Evolutionary conservation across 2,113 vertebrate species (phyloP).

Genomic region (Vireo altiloquus): DNA sequence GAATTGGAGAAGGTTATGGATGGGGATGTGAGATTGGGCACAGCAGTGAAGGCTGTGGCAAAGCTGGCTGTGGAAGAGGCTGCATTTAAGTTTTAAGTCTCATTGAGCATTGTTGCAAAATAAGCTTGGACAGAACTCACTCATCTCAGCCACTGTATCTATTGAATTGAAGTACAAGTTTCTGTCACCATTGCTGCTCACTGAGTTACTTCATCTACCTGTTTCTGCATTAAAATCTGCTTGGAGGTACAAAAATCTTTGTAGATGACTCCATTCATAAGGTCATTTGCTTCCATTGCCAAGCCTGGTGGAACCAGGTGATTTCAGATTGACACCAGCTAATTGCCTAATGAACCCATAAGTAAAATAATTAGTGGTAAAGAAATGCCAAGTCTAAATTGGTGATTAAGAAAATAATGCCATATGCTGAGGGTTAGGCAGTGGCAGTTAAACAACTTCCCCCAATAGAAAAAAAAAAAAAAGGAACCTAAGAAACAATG

Average conservation of each 20-base stretch:
- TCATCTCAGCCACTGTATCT: background rate
- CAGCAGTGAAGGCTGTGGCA: background rate
- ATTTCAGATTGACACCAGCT: background rate
- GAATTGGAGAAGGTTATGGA: background rate
- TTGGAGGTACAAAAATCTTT: background rate
- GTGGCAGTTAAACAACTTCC: background rate
- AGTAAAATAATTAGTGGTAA: background rate
- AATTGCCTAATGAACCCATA: background rate
- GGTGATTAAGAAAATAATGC: background rate
- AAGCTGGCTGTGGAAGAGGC: background rate
- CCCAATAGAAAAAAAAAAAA: background rate
- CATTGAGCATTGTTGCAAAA: background rate
- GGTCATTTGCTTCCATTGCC: background rate
- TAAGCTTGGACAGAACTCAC: background rate
- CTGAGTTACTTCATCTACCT: background rate
- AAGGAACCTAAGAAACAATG: background rate
- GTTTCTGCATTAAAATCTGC: background rate
- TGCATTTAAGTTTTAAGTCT: accelerated
- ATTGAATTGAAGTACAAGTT: background rate
- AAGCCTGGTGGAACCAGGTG: background rate
- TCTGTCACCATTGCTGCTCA: background rate
- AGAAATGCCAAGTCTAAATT: background rate
- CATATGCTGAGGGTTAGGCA: background rate
- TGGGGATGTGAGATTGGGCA: background rate
- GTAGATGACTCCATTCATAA: background rate